Evolutionary conservation across 2,113 vertebrate species (phyloP).

Genomic region (Pteronura brasiliensis): DNA sequence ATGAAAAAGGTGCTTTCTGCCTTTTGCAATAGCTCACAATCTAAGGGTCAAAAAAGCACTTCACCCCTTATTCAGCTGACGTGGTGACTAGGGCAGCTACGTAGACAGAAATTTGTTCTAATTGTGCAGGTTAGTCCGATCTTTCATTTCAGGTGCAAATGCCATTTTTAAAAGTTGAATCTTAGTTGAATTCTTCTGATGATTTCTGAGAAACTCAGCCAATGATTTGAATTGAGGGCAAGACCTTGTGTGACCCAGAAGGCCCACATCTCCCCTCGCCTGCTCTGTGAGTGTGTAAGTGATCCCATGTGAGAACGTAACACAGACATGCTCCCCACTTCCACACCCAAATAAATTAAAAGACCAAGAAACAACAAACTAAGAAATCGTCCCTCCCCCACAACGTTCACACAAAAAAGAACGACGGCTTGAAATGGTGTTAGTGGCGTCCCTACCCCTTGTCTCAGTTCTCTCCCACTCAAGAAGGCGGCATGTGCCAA

Average conservation of each 20-base stretch:
- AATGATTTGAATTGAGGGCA: neutral
- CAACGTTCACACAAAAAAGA: neutral
- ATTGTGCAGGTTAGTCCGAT: neutral
- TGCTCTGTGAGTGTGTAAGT: neutral
- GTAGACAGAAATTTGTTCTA: neutral
- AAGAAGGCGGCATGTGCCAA: constrained; percentile 38
- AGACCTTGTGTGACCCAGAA: neutral
- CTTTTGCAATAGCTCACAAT: neutral
- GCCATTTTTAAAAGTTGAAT: neutral
- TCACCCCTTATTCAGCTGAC: neutral
- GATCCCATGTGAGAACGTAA: neutral
- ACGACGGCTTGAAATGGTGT: constrained; percentile 43
- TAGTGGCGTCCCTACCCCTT: neutral
- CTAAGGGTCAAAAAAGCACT: neutral
- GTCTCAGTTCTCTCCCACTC: neutral
- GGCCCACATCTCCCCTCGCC: no score
- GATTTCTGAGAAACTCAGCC: neutral
- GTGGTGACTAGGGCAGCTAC: neutral
- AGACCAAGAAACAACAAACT: neutral
- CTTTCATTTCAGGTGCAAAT: neutral
- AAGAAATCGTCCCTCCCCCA: neutral
- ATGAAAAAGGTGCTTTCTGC: neutral
- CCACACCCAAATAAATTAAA: constrained; percentile 29
- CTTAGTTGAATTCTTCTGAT: neutral
- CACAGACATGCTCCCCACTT: neutral